Evolutionary conservation across 2,113 vertebrate genomes (phyloP).

Genomic region (Ctenomys sociabilis): DNA sequence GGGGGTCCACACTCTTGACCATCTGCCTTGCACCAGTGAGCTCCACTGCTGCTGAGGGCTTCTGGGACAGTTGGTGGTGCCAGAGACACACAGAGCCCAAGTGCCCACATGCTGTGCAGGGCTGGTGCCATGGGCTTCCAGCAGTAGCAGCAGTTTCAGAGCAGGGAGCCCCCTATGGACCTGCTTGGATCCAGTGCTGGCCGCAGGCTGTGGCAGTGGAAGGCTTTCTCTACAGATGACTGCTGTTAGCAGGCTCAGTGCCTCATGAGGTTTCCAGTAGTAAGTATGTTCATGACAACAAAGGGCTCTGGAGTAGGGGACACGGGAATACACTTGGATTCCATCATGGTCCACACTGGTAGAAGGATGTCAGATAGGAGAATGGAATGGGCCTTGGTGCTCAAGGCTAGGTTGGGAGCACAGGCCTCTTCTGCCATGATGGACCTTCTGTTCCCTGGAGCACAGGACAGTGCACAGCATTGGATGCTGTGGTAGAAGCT

Average conservation of each 20-base stretch:
- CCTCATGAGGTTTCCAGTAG: no score
- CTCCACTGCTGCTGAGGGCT: not conserved
- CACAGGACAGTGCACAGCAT: not conserved
- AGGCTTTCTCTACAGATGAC: not conserved
- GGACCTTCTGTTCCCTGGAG: not conserved
- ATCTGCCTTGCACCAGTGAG: no score
- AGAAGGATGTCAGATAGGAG: not conserved
- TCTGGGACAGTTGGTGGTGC: not conserved
- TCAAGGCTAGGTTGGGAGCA: not conserved
- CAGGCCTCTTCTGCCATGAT: not conserved
- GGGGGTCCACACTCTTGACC: not conserved
- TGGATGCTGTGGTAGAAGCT: not conserved
- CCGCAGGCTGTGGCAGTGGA: not conserved
- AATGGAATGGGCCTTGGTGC: not conserved
- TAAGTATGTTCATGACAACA: not conserved
- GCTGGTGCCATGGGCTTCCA: no score
- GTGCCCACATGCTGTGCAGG: not conserved
- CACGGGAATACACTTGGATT: no score
- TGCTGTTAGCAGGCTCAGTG: no score
- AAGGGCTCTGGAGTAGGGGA: not conserved
- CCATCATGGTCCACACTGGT: not conserved
- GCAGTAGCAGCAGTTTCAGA: not conserved
- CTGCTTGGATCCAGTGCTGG: not conserved
- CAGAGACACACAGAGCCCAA: no score
- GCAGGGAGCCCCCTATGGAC: not conserved